Evolutionary conservation across 2,888 invertebrate genomes (phyloP).

Genomic region (Idaea biselata): DNA sequence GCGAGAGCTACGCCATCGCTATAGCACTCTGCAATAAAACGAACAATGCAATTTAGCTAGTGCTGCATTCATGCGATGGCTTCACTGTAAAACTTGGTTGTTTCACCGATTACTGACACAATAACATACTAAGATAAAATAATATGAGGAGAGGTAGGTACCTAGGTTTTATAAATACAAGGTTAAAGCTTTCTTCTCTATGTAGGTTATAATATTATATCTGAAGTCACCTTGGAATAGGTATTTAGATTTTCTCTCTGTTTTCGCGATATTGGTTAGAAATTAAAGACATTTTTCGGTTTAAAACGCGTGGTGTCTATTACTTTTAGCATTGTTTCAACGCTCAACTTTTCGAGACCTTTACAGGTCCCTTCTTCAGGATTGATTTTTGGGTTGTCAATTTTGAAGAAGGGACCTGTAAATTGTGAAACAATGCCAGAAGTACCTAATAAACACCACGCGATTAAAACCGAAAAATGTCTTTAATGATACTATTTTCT

Average conservation of each 20-base stretch:
- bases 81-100: conserved; percentile 59
- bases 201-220: not conserved
- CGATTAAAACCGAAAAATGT: no score
- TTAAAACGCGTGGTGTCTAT: no score
- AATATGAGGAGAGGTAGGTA: conserved; percentile 31
- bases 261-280: no score
- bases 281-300: no score
- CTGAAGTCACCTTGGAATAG: not conserved
- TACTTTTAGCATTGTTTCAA: no score
- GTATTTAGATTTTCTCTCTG: not conserved
- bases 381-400: no score
- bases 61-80: conserved; percentile 67
- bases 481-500: not conserved
- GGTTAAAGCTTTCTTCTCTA: conserved; percentile 10
- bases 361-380: no score
- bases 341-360: no score
- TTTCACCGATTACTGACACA: conserved; percentile 48
- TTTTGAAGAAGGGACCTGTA: no score
- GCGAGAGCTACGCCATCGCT: conserved; percentile 62
- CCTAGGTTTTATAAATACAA: conserved; percentile 11
- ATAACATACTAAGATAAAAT: conserved; percentile 40
- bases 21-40: conserved; percentile 70
- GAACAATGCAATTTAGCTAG: conserved; percentile 77
- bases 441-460: no score
- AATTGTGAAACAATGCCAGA: no score